Evolutionary conservation across 2,113 vertebrate genomes (phyloP).

Genomic region (Sorex fumeus): DNA sequence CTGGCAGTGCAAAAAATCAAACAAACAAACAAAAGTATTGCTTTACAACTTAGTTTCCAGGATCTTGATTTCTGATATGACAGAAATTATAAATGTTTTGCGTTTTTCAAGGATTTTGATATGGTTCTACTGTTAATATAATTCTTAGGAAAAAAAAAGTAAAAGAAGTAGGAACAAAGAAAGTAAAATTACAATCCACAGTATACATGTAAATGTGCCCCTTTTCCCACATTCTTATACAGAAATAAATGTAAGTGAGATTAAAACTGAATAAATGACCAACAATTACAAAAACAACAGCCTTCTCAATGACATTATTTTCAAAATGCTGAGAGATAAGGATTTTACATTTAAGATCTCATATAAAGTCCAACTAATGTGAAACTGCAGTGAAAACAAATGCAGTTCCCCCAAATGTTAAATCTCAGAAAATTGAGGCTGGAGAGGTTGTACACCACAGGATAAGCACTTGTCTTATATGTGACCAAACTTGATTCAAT

Average conservation of each 20-base stretch:
- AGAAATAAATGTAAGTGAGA: not conserved
- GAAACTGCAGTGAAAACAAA: not conserved
- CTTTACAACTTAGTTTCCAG: not conserved
- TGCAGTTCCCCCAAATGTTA: not conserved
- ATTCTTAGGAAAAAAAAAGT: not conserved
- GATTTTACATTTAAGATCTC: not conserved
- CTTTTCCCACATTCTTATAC: not conserved
- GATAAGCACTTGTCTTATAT: too few species aligned
- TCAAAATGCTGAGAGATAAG: not conserved
- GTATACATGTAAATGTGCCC: not conserved
- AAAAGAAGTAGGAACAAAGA: not conserved
- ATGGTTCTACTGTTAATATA: not conserved
- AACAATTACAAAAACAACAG: not conserved
- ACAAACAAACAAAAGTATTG: not conserved
- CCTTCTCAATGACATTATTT: not conserved
- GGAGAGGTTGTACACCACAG: too few species aligned
- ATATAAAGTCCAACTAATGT: not conserved
- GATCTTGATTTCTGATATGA: not conserved
- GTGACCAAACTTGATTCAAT: too few species aligned
- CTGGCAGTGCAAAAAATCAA: too few species aligned
- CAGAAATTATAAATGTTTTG: not conserved
- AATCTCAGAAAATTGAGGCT: not conserved
- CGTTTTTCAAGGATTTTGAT: not conserved
- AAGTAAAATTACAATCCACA: not conserved
- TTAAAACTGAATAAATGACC: conserved; percentile 28